Conservation (phyloP, 2,797 vertebrate genomes). For the Lacerta bilineata region DNA sequence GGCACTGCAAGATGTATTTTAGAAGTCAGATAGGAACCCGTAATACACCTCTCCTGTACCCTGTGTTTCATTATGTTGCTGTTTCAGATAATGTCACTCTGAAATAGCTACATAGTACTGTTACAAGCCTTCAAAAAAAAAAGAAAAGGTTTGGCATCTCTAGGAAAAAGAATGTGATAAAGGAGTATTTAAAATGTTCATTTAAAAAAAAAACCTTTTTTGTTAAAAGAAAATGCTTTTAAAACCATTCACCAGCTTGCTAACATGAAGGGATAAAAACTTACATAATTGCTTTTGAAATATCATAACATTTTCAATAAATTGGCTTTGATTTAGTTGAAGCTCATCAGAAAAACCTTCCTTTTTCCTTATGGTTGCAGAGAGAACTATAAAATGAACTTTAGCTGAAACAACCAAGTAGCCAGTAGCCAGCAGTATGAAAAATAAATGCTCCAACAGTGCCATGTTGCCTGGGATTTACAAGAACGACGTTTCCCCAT, state of each 20-base stretch:
- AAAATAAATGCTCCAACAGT: not conserved
- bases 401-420: slow-evolving; percentile 7
- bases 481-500: not conserved
- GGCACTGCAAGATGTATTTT: not conserved
- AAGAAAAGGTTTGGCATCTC: slow-evolving; percentile 1
- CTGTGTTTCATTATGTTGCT: not conserved
- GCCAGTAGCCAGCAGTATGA: not conserved
- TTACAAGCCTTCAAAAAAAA: not conserved
- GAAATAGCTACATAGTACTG: fast-evolving
- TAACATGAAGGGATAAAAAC: not conserved
- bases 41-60: not conserved
- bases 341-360: not conserved
- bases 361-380: slow-evolving; percentile 31
- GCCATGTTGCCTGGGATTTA: not conserved
- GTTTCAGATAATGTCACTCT: not conserved
- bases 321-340: not conserved
- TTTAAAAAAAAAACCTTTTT: not conserved
- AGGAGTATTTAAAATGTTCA: not conserved
- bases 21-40: slow-evolving; percentile 28
- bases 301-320: not conserved
- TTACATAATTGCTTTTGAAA: not conserved
- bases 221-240: slow-evolving; percentile 14
- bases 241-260: not conserved
- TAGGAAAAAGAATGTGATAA: not conserved
- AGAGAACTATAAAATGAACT: not conserved